phyloP scores from a whole-genome alignment of 2,888 invertebrate species.

The Latheticus oryzae region DNA sequence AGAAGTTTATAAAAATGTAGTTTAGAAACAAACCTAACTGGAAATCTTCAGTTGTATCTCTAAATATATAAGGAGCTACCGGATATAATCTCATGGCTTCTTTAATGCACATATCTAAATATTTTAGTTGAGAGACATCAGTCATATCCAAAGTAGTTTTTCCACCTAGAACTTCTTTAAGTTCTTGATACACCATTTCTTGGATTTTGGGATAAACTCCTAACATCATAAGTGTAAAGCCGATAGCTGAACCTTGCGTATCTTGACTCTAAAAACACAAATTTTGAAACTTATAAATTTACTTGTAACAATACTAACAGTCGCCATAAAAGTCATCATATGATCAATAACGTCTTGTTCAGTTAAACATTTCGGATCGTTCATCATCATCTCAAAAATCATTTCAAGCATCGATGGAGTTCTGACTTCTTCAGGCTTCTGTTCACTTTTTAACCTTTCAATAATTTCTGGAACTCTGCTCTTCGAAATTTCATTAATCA shows the following conservation, averaged over 20 bases:
- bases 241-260: conserved; percentile 30
- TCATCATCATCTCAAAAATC: conserved; percentile 12
- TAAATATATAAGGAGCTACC: conserved; percentile 54
- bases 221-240: conserved; percentile 26
- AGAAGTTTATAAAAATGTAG: neutral
- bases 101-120: conserved; percentile 56
- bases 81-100: conserved; percentile 56
- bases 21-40: conserved; percentile 47
- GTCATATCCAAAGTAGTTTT: conserved; percentile 28
- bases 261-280: conserved; percentile 27
- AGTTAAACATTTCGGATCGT: conserved; percentile 15
- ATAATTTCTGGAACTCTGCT: conserved; percentile 15
- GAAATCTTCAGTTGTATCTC: conserved; percentile 51
- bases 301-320: conserved; percentile 17
- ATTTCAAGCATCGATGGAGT: conserved; percentile 20
- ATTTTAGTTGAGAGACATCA: conserved; percentile 50
- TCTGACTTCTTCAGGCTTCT: neutral
- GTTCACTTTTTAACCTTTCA: conserved; percentile 3
- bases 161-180: conserved; percentile 32
- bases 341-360: conserved; percentile 16
- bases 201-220: conserved; percentile 18
- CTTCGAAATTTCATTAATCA: conserved; percentile 14
- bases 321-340: conserved; percentile 24
- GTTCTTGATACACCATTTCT: conserved; percentile 34
- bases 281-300: neutral